Conservation (phyloP, 1,140 invertebrate genomes). For the Episyrphus balteatus region DNA sequence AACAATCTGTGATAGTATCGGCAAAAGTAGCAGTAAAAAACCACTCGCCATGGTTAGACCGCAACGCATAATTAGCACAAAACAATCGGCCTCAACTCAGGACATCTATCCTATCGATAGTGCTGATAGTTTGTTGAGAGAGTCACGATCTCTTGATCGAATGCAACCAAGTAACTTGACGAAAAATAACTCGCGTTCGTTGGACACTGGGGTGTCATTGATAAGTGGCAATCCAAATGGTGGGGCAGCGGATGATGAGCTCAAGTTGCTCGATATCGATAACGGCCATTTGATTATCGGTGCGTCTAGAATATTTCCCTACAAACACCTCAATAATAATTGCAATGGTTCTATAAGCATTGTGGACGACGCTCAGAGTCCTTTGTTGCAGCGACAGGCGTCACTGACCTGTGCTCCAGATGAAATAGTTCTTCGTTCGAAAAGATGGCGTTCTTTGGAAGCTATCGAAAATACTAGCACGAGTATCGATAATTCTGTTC, state of each 20-base stretch:
- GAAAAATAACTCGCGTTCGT: constrained; percentile 32
- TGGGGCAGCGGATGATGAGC: constrained; percentile 1
- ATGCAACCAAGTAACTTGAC: constrained; percentile 33
- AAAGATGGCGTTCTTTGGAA: constrained; percentile 69
- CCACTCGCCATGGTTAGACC: constrained; percentile 33
- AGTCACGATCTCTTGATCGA: constrained; percentile 30
- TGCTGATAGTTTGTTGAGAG: constrained; percentile 15
- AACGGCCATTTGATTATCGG: constrained; percentile 29
- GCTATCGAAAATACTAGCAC: constrained; percentile 44
- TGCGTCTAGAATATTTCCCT: constrained; percentile 15
- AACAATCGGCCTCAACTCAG: constrained; percentile 10
- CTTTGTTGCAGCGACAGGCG: constrained; percentile 42
- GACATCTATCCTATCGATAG: constrained; percentile 7
- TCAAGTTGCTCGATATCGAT: constrained; percentile 8
- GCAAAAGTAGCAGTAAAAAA: constrained; percentile 14
- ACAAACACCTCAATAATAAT: constrained; percentile 39
- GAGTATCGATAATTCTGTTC: constrained; percentile 8
- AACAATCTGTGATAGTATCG: constrained; percentile 35
- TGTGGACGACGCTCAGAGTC: constrained; percentile 41
- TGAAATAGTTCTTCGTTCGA: constrained; percentile 41
- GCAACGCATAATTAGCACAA: constrained; percentile 29
- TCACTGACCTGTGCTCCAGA: constrained; percentile 39
- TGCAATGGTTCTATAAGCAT: constrained; percentile 36
- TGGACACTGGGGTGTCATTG: constrained; percentile 31
- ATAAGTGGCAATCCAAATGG: constrained; percentile 28